phyloP scores from a whole-genome alignment of 2,797 vertebrate genomes.

The Enteromius mattozi region DNA sequence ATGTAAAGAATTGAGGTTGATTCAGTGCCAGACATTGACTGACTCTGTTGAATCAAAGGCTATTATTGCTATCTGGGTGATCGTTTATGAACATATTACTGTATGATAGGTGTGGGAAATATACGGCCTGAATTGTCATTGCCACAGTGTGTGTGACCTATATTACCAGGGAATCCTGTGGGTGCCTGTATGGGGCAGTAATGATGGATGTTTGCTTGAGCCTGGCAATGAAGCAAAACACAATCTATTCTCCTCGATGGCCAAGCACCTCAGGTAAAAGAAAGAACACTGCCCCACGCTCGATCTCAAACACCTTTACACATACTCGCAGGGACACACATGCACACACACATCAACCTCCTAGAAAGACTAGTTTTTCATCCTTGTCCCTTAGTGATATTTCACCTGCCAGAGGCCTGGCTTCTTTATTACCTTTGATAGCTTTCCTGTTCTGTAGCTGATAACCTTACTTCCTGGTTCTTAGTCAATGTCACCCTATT shows the following conservation, averaged over 20 bases:
- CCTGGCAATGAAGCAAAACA: constrained; percentile 17
- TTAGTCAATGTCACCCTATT: constrained; percentile 70
- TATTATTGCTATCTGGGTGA: neutral
- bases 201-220: constrained; percentile 43
- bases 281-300: neutral
- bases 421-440: constrained; percentile 61
- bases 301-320: constrained; percentile 8
- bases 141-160: constrained; percentile 15
- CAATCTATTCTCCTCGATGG: constrained; percentile 15
- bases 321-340: neutral
- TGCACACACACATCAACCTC: neutral
- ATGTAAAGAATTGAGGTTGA: neutral
- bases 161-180: constrained; percentile 25
- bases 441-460: constrained; percentile 59
- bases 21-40: neutral
- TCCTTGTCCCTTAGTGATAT: constrained; percentile 56
- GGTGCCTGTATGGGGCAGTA: neutral
- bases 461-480: constrained; percentile 68
- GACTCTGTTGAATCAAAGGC: neutral
- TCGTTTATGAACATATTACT: neutral
- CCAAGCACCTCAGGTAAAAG: constrained; percentile 26
- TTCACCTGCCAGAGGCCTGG: constrained; percentile 58
- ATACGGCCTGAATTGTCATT: neutral
- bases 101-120: constrained; percentile 10
- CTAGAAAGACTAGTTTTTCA: constrained; percentile 32